A percentile compares a stretch with the other conserved stretches of the same genome.
Conservation (phyloP, 2,888 invertebrate genomes). For the Nesidiocoris tenuis region DNA sequence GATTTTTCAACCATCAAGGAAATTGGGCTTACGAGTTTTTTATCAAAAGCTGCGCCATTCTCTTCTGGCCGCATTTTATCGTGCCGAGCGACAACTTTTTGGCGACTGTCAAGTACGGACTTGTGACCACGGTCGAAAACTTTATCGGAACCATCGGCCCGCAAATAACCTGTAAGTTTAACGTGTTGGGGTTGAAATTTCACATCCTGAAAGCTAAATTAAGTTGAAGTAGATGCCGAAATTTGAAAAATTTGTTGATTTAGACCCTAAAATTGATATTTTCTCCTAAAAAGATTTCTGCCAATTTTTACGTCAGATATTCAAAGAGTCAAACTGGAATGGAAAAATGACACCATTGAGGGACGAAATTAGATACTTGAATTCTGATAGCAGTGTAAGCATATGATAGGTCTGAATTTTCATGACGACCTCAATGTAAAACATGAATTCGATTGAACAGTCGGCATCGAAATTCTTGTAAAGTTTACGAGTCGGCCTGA, state of each 20-base stretch:
- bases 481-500: slow-evolving; percentile 14
- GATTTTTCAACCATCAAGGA: too few relatives aligned
- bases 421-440: slow-evolving; percentile 36
- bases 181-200: not conserved
- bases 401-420: too few relatives aligned
- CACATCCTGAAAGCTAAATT: too few relatives aligned
- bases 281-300: too few relatives aligned
- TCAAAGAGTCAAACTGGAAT: too few relatives aligned
- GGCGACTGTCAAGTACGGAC: slow-evolving; percentile 19
- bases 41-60: slow-evolving; percentile 9
- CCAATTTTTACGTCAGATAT: too few relatives aligned
- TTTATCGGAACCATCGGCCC: slow-evolving; percentile 23
- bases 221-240: too few relatives aligned
- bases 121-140: slow-evolving; percentile 13
- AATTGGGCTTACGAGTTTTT: slow-evolving; percentile 31
- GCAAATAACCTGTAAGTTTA: slow-evolving; percentile 17
- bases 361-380: too few relatives aligned
- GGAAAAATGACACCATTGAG: too few relatives aligned
- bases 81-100: slow-evolving; percentile 20
- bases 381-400: too few relatives aligned
- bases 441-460: slow-evolving; percentile 24
- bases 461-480: slow-evolving; percentile 23
- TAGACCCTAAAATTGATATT: too few relatives aligned
- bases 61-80: slow-evolving; percentile 35
- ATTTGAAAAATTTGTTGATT: too few relatives aligned